Evolutionary conservation across 2,797 vertebrate species (phyloP), one percentile per base, ranked within the genome.

Genomic region (Sebastes iracundus): DNA sequence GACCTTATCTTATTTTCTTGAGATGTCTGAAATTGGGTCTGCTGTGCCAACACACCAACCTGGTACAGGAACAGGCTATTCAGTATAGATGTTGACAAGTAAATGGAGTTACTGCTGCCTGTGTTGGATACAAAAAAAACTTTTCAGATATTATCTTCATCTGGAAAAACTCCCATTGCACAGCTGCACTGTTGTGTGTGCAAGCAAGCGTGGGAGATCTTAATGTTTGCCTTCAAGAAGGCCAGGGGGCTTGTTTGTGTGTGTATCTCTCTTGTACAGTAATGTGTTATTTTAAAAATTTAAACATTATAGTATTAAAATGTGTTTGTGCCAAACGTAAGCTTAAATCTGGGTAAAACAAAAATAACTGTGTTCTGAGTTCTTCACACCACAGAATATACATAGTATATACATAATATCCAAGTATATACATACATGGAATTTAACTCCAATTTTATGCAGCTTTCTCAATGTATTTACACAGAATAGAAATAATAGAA

Each of bases 81-180:
- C 73, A n/a, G 5, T 79, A 78, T 81, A 79, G 77, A 86, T 77
- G 23, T 67, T 74, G 46, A 87, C 75, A 87, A 73, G 71, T 32
- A 69, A 84, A 87, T 86, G 58, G 67, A 75, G 80, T 84, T 72
- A 72, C 74, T 70, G 73, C 75, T 66, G 84, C 64, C 55, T 82
- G 63, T 79, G 78, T 66, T n/a, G 23, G 67, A 82, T 59, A 70
- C 63, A 83, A 67, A 88, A 83, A 82, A 75, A 83, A 84, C 62
- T 42, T 77, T 78, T 77, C 69, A 67, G 79, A 86, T 84, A 75
- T 75, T 67, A 85, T 88, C 74, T 85, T 79, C 74, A 74, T 87
- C 23, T 60, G 23, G 25, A 46, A 62, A 35, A 49, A 2, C 13
- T 18, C 16, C 20, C n/a, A 33, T 46, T 75, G 53, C 42, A 25